Evolutionary conservation across 2,797 vertebrate species (phyloP), one percentile per base, ranked within the genome.

Genomic region (Coluber constrictor): DNA sequence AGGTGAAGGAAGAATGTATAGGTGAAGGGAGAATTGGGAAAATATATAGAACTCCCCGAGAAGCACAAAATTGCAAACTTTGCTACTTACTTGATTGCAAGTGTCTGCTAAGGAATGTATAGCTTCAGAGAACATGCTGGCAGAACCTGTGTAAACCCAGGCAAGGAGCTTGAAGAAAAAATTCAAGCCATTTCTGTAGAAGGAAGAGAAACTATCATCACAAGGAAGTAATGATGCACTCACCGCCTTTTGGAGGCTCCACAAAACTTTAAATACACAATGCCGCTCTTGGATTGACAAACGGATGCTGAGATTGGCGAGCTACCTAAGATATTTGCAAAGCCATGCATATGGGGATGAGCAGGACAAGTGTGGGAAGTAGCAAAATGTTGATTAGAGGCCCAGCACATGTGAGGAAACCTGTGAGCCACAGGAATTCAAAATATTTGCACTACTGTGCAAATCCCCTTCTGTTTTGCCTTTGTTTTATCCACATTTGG

Each of bases 161-260:
- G 99, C 99, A 97, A 99, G 98, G n/a, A 99, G 98, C 96, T 99
- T 99, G 96, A 99, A 99, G 97, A 99, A 97, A 97, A 99, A 99
- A 96, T 99, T 99, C 97, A 99, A 97, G 25, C 99, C 99, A 97
- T 99, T 99, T 98, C 99, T 99, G 97, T 90, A 96, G 94, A 88
- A 0, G 60, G 95, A 94, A 51, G 97, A 23, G 97, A 96, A 86
- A 90, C 92, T 6, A 8, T 4, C 8, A 1, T n/a, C 56, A 88
- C 29, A 20, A 56, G 29, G 86, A 57, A 16, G 4, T 8, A 13
- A 89, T 12, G 57, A 74, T 8, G 15, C 16, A n/a, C 3, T 25
- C 27, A 57, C 4, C 47, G 1, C 3, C 43, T 66, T 1, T 56
- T 4, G 60, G 6, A 55, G 60, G 23, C 25, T 9, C 9, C 47